phyloP scores from a whole-genome alignment of 2,888 invertebrate species.

The Eupithecia inturbata region DNA sequence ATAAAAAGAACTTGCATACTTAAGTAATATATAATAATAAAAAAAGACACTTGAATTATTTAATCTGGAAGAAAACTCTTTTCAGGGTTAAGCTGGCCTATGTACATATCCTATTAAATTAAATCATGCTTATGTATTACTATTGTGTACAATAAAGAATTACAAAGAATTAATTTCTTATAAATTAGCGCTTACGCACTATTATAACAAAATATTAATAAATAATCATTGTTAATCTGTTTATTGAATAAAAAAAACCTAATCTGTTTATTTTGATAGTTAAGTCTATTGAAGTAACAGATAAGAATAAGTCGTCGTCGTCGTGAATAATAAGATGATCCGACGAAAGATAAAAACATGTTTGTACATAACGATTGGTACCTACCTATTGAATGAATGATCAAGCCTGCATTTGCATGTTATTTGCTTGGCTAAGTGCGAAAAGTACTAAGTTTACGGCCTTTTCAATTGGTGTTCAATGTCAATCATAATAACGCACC shows the following conservation, averaged over 20 bases:
- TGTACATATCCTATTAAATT: no score
- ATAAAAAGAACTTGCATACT: no score
- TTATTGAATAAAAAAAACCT: neutral
- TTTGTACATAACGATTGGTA: neutral
- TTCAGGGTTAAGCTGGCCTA: no score
- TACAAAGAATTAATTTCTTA: no score
- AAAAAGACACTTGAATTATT: no score
- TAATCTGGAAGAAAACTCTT: no score
- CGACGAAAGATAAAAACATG: neutral
- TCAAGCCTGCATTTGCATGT: conserved; percentile 1
- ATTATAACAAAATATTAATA: no score
- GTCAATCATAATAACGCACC: neutral
- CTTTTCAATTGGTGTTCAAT: neutral
- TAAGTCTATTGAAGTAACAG: neutral
- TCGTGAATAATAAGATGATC: neutral
- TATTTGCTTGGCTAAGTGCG: conserved; percentile 2
- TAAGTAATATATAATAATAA: no score
- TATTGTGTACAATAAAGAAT: no score
- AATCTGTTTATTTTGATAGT: neutral
- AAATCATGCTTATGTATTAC: no score
- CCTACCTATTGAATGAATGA: neutral
- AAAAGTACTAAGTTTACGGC: neutral
- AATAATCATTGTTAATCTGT: no score
- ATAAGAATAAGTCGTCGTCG: neutral
- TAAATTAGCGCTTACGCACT: no score